phyloP scores from a whole-genome alignment of 1,140 invertebrate species.

The Drosophila virilis region DNA sequence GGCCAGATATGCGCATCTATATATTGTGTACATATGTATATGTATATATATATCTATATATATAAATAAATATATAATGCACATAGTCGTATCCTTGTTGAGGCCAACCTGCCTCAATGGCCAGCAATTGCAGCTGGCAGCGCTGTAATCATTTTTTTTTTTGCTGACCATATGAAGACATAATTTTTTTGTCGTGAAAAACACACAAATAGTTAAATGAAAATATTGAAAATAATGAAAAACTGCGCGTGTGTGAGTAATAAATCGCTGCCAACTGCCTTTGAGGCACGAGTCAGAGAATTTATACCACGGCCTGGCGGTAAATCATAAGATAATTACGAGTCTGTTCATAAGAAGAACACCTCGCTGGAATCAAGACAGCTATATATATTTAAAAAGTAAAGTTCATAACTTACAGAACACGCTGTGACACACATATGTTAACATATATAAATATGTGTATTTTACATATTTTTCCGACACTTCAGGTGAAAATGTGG shows the following conservation, averaged over 20 bases:
- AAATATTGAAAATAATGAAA: conserved; percentile 61
- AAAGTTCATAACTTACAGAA: no score
- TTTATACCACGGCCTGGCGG: conserved; percentile 22
- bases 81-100: conserved; percentile 1
- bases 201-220: conserved; percentile 54
- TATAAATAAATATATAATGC: conserved; percentile 1
- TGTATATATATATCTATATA: conserved; percentile 1
- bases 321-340: conserved; percentile 59
- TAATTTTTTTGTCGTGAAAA: conserved; percentile 42
- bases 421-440: no score
- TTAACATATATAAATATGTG: not conserved
- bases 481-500: no score
- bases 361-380: not conserved
- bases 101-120: conserved; percentile 36
- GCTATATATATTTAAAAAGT: not conserved
- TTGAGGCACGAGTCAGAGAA: not conserved
- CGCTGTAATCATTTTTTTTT: conserved; percentile 28
- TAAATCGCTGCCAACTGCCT: conserved; percentile 5
- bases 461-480: not conserved
- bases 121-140: conserved; percentile 20
- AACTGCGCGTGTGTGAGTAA: conserved; percentile 8
- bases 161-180: conserved; percentile 38
- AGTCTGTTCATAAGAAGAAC: not conserved
- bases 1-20: conserved; percentile 27
- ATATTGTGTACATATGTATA: not conserved